These are phyloP conservation scores for Aleiodes leptofemur DNA, from an alignment of 2,888 invertebrate species.

Conservation along the genomic window DNA sequence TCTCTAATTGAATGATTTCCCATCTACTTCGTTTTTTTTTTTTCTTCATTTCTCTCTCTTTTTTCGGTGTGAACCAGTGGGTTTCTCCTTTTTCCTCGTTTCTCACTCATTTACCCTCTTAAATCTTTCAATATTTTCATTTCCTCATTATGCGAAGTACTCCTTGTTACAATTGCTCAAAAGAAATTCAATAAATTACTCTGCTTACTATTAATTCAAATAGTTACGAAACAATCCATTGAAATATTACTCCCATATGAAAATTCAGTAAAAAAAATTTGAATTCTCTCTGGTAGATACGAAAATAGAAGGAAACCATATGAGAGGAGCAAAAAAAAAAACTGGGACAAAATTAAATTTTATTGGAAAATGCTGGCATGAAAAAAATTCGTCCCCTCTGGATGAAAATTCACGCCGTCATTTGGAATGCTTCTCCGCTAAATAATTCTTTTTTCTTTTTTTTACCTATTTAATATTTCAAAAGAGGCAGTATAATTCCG, in stretches of 20 bases:
- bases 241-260: neutral
- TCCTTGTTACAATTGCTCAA: neutral
- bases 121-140: slow-evolving; percentile 28
- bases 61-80: neutral
- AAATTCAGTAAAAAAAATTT: neutral
- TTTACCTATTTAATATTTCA: slow-evolving; percentile 55
- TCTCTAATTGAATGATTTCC: slow-evolving; percentile 67
- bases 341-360: slow-evolving; percentile 11
- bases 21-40: slow-evolving; percentile 47
- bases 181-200: too few species aligned
- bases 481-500: slow-evolving; percentile 49
- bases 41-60: neutral
- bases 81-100: slow-evolving; percentile 33
- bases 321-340: slow-evolving; percentile 16
- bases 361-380: slow-evolving; percentile 8
- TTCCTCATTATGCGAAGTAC: slow-evolving; percentile 5
- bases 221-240: too few species aligned
- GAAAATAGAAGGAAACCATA: slow-evolving; percentile 27
- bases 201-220: too few species aligned
- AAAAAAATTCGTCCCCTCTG: slow-evolving; percentile 25
- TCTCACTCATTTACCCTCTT: slow-evolving; percentile 32
- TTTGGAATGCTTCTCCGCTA: slow-evolving; percentile 40
- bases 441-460: too few species aligned
- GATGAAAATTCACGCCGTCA: slow-evolving; percentile 52
- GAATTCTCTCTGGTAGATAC: slow-evolving; percentile 28